Evolutionary conservation across 2,888 invertebrate genomes (phyloP).

Genomic region (Aspidiotus destructor): DNA sequence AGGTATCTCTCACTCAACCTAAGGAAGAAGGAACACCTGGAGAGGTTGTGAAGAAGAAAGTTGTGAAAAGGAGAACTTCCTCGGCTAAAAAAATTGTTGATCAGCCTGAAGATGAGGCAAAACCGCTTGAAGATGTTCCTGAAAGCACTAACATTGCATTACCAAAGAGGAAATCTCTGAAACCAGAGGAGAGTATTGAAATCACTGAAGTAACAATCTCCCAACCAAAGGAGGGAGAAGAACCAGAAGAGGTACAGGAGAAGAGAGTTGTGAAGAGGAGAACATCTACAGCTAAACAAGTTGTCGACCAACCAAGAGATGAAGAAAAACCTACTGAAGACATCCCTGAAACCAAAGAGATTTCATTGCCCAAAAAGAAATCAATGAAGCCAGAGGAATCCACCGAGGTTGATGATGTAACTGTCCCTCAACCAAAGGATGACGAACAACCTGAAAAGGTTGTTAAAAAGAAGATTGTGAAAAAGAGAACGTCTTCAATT

Average conservation of each 20-base stretch:
- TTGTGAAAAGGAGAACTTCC: constrained; percentile 38
- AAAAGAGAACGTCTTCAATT: constrained; percentile 32
- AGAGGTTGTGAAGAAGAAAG: constrained; percentile 38
- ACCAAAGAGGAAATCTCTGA: background rate
- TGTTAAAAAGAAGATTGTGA: constrained; percentile 28
- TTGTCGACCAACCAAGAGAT: background rate
- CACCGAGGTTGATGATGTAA: too few relatives aligned
- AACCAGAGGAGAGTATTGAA: background rate
- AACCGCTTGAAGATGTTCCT: background rate
- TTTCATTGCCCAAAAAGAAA: too few relatives aligned
- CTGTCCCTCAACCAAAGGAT: background rate
- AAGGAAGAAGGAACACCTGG: constrained; percentile 40
- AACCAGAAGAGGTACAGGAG: constrained; percentile 39
- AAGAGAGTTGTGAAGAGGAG: constrained; percentile 39
- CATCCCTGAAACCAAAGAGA: background rate
- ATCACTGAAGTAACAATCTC: constrained; percentile 38
- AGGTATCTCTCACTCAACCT: constrained; percentile 38
- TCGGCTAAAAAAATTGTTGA: background rate
- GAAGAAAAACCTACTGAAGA: background rate
- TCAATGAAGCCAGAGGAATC: too few relatives aligned
- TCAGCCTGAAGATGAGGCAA: background rate
- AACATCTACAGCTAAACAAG: constrained; percentile 26
- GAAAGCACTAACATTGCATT: background rate
- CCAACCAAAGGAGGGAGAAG: constrained; percentile 39
- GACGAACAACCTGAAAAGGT: background rate